Evolutionary conservation across 2,113 vertebrate species (phyloP).

Genomic region (Chascanopsetta lugubris): DNA sequence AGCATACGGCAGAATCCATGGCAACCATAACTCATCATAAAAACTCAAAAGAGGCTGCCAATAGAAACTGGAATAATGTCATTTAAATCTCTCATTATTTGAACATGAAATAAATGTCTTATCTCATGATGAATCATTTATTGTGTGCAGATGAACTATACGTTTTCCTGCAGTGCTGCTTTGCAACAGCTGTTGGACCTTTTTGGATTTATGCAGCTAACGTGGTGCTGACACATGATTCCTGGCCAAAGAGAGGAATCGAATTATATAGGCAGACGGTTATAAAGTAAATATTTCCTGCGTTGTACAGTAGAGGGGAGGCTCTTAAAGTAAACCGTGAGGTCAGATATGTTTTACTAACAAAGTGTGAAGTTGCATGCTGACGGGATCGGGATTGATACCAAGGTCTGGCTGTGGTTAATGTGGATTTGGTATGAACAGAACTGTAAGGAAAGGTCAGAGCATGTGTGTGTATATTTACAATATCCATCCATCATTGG

Average conservation of each 20-base stretch:
- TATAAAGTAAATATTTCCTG: background rate
- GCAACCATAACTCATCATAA: no score
- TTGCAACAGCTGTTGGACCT: slow-evolving; percentile 13
- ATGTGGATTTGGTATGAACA: background rate
- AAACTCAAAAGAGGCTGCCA: no score
- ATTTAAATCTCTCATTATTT: background rate
- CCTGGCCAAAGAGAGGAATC: background rate
- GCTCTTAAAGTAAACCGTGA: slow-evolving; percentile 17
- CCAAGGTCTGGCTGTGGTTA: background rate
- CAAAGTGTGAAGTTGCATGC: background rate
- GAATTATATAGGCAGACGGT: background rate
- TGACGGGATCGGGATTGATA: background rate
- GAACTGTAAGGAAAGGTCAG: background rate
- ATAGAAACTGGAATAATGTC: no score
- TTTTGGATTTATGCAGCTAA: background rate
- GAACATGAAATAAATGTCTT: background rate
- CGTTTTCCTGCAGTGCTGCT: background rate
- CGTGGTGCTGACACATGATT: background rate
- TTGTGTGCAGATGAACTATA: background rate
- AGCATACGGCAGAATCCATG: no score
- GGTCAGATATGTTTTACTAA: slow-evolving; percentile 6
- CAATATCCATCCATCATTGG: background rate
- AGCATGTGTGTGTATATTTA: background rate
- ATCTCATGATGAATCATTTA: background rate
- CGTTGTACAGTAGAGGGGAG: background rate